Conservation (phyloP, 1,140 invertebrate genomes). For the Scaptomyza hsui region DNA sequence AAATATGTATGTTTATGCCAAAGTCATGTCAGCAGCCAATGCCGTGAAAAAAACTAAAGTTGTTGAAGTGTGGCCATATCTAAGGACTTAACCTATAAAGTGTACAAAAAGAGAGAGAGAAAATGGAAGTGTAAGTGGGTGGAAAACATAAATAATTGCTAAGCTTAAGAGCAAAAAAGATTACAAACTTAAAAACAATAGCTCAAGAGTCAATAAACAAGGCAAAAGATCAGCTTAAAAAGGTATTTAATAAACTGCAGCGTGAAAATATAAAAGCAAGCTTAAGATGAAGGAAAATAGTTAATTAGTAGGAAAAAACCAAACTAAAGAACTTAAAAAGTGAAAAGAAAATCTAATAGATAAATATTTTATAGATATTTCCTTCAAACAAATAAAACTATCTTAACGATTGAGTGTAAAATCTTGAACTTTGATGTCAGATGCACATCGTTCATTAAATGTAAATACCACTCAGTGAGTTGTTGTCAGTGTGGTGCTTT, state of each 20-base stretch:
- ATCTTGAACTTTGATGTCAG: constrained; percentile 2
- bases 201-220: not conserved
- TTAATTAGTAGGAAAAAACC: too few relatives aligned
- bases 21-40: constrained; percentile 3
- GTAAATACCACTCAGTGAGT: not conserved
- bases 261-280: not conserved
- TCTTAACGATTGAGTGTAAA: constrained; percentile 12
- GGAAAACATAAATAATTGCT: not conserved
- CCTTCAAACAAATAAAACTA: constrained; percentile 1
- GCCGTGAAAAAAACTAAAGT: constrained; percentile 13
- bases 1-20: constrained; percentile 5
- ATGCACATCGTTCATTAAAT: constrained; percentile 9
- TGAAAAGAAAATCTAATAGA: not conserved
- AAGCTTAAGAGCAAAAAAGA: not conserved
- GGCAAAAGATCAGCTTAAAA: not conserved
- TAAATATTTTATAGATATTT: too few relatives aligned
- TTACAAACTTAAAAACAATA: constrained; percentile 1
- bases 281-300: too few relatives aligned
- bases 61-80: constrained; percentile 11
- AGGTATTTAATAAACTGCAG: not conserved
- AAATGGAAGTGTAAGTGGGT: not conserved
- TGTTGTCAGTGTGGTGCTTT: constrained; percentile 16
- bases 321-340: too few relatives aligned
- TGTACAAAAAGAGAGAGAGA: not conserved
- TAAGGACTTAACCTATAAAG: constrained; percentile 18